Percentiles rank a stretch among this genome's conserved stretches.
Evolutionary conservation across 2,797 vertebrate genomes (phyloP).

Genomic region (Peromyscus melanophrys): DNA sequence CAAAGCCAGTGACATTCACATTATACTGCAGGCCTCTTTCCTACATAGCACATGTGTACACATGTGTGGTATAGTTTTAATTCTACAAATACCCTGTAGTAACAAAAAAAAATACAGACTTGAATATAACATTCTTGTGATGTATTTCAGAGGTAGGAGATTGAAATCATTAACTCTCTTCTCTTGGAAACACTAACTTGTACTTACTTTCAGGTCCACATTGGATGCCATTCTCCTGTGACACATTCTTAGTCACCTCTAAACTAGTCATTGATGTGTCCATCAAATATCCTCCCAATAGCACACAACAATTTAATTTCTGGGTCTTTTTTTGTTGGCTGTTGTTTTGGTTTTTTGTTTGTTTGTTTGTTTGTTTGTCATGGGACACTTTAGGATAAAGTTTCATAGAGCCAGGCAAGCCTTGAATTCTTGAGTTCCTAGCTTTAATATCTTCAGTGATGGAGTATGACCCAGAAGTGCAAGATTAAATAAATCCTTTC

Average conservation of each 20-base stretch:
- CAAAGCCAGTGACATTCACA: background rate
- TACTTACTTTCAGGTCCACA: background rate
- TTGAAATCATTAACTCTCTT: background rate
- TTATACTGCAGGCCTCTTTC: background rate
- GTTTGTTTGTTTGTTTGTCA: background rate
- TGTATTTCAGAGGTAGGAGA: conserved; percentile 17
- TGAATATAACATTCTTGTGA: background rate
- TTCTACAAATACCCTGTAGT: background rate
- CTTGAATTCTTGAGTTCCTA: background rate
- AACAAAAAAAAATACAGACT: background rate
- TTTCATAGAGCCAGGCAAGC: background rate
- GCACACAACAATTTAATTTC: background rate
- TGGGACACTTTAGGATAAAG: background rate
- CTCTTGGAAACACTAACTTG: background rate
- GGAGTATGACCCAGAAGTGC: background rate
- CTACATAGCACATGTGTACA: rapidly evolving
- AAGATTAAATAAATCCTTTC: background rate
- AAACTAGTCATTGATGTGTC: background rate
- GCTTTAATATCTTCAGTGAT: background rate
- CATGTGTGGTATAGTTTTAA: background rate
- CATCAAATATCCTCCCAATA: background rate
- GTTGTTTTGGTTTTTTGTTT: background rate
- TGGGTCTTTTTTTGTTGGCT: background rate
- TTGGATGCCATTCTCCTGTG: background rate
- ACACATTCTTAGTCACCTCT: background rate